These are phyloP conservation scores for Hemicentrotus pulcherrimus DNA, from an alignment of 35 echinoderm and acorn worm genomes.

Conservation along the genomic window DNA sequence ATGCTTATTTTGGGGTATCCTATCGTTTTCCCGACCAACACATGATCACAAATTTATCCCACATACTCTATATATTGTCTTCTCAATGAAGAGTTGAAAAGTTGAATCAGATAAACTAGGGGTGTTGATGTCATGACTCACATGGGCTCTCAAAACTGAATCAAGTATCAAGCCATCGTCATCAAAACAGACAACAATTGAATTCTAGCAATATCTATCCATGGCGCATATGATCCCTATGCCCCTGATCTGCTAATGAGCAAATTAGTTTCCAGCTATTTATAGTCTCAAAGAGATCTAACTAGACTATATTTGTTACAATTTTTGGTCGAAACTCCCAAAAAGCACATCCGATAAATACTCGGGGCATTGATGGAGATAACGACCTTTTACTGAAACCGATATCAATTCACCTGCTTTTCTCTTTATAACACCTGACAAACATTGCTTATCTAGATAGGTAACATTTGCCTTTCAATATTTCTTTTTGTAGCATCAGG, in stretches of 20 bases:
- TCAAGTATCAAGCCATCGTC: not conserved
- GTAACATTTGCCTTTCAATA: not conserved
- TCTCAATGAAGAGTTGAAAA: not conserved
- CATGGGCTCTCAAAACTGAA: not conserved
- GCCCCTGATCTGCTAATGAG: not conserved
- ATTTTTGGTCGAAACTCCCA: not conserved
- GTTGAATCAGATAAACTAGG: not conserved
- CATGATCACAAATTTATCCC: slow-evolving; percentile 2
- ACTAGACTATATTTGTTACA: not conserved
- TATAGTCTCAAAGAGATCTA: not conserved
- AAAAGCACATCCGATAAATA: not conserved
- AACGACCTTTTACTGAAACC: not conserved
- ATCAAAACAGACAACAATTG: slow-evolving; percentile 13
- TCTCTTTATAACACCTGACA: not conserved
- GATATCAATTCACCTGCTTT: not conserved
- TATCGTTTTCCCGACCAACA: not conserved
- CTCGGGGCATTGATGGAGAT: not conserved
- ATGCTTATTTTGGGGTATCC: not conserved
- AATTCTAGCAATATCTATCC: not conserved
- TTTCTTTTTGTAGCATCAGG: not conserved
- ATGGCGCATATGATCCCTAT: not conserved
- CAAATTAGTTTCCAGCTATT: not conserved
- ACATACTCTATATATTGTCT: not conserved
- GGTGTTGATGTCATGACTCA: not conserved
- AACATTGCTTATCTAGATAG: not conserved